Conservation (phyloP, 2,113 vertebrate species). For the Vombatus ursinus region DNA sequence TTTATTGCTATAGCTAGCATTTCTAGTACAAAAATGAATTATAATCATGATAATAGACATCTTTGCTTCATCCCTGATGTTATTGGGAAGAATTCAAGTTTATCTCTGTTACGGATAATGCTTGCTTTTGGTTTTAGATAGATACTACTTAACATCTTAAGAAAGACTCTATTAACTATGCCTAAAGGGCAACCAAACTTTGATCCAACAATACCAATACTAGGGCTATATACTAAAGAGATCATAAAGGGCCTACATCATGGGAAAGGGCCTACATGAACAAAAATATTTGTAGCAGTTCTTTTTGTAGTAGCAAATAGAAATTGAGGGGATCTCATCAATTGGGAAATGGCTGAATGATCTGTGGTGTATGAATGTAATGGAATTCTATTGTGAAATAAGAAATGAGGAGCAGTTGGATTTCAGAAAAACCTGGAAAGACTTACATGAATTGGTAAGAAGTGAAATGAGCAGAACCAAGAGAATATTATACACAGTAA, state of each 20-base stretch:
- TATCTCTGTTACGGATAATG: not conserved
- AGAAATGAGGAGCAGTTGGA: not conserved
- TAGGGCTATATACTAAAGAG: not conserved
- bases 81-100: not conserved
- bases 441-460: not conserved
- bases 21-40: not conserved
- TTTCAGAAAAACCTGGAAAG: not conserved
- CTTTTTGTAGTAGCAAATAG: not conserved
- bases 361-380: not conserved
- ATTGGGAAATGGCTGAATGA: not conserved
- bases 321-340: not conserved
- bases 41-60: not conserved
- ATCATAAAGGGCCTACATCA: not conserved
- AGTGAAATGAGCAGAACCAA: not conserved
- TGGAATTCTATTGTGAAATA: not conserved
- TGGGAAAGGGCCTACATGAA: not conserved
- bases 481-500: not conserved
- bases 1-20: not conserved
- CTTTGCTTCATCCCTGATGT: not conserved
- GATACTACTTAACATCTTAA: not conserved
- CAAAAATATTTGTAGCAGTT: not conserved
- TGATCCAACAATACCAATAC: not conserved
- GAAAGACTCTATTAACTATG: not conserved
- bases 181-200: not conserved
- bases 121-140: not conserved